Evolutionary conservation across 2,888 invertebrate species (phyloP).

Genomic region (Nomada goodeniana): DNA sequence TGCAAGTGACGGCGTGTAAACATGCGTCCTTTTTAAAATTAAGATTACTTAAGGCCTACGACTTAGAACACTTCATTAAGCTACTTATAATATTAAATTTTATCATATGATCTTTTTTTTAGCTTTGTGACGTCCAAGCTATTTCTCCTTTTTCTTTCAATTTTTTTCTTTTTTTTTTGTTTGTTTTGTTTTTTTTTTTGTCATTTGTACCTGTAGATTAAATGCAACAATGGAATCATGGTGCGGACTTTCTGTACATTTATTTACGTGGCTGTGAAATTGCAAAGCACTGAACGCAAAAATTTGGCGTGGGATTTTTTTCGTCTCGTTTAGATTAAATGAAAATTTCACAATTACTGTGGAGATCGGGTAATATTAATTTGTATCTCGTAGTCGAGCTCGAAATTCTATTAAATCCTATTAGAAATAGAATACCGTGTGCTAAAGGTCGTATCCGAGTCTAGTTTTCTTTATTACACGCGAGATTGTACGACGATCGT

Average conservation of each 20-base stretch:
- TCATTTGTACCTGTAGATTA: constrained; percentile 45
- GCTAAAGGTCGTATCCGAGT: constrained; percentile 15
- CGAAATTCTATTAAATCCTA: constrained; percentile 9
- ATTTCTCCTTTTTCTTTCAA: constrained; percentile 10
- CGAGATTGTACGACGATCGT: too few relatives aligned
- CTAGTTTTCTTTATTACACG: not conserved
- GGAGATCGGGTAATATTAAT: not conserved
- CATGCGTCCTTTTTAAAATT: constrained; percentile 67
- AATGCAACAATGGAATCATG: constrained; percentile 31
- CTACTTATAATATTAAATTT: constrained; percentile 66
- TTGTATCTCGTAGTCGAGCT: not conserved
- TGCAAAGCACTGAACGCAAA: not conserved
- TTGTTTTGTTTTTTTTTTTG: constrained; percentile 20
- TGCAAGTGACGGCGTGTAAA: constrained; percentile 43
- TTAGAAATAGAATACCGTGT: constrained; percentile 9
- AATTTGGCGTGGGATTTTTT: constrained; percentile 1
- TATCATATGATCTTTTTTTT: constrained; percentile 51
- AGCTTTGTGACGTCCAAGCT: constrained; percentile 48
- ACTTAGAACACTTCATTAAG: constrained; percentile 68
- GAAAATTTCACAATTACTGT: not conserved
- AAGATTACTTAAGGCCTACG: constrained; percentile 70
- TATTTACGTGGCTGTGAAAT: constrained; percentile 14
- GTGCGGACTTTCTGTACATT: constrained; percentile 12
- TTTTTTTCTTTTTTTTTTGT: not conserved
- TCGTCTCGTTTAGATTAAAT: not conserved